Evolutionary conservation across 2,113 vertebrate species (phyloP).

Genomic region (Petrocephalus zakoni): DNA sequence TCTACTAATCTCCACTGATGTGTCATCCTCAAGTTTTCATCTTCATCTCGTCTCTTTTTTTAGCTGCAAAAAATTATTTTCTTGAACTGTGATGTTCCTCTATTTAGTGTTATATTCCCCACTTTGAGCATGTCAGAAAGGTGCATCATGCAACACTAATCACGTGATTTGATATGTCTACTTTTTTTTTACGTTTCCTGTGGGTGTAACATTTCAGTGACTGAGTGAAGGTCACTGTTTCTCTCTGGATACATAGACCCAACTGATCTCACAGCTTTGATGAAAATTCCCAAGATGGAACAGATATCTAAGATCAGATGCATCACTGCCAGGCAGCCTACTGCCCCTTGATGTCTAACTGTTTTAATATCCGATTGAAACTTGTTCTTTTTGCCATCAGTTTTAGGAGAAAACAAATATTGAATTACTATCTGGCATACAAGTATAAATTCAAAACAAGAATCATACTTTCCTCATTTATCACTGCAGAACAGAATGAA

Average conservation of each 20-base stretch:
- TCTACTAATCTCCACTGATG: not conserved
- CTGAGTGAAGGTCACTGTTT: constrained; percentile 2
- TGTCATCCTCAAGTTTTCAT: not conserved
- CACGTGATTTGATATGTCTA: not conserved
- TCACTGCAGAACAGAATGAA: not conserved
- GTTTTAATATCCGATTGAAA: not conserved
- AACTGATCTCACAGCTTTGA: not conserved
- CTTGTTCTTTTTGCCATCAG: not conserved
- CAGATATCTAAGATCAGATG: not conserved
- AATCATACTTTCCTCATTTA: not conserved
- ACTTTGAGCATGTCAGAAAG: not conserved
- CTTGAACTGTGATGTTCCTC: not conserved
- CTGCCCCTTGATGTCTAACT: not conserved
- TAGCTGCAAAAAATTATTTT: not conserved
- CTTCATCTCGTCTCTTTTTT: not conserved
- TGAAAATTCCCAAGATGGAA: not conserved
- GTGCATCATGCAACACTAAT: not conserved
- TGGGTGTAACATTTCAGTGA: not conserved
- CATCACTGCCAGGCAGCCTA: not conserved
- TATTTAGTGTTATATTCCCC: not conserved
- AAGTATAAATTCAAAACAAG: not conserved
- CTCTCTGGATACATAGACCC: not conserved
- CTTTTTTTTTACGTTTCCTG: not conserved
- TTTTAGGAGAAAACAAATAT: not conserved
- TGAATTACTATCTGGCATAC: not conserved